Evolutionary conservation across 2,113 vertebrate species (phyloP).

Genomic region (Oreochromis aureus): DNA sequence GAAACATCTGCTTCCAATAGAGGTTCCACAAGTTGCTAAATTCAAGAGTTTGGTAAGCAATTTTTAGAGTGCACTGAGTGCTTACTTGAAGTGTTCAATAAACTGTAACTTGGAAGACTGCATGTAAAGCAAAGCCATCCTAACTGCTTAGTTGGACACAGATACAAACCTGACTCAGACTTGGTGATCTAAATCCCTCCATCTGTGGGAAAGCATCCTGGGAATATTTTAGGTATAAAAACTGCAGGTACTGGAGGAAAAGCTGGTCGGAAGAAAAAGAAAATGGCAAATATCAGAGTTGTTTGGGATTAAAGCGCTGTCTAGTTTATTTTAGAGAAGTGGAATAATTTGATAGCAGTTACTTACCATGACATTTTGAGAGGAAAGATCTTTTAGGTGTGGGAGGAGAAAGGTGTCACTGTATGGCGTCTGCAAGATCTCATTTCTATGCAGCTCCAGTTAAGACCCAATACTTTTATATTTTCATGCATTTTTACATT

Average conservation of each 20-base stretch:
- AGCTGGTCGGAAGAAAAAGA: slow-evolving; percentile 69
- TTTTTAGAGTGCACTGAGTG: neutral
- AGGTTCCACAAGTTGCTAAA: neutral
- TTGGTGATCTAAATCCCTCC: slow-evolving; percentile 70
- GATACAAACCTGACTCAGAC: slow-evolving; percentile 80
- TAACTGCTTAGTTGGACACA: neutral
- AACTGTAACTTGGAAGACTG: neutral
- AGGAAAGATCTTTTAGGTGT: slow-evolving; percentile 86
- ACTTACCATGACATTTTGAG: slow-evolving; percentile 84
- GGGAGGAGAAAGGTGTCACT: slow-evolving; percentile 86
- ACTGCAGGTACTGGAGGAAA: slow-evolving; percentile 88
- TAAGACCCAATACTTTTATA: slow-evolving; percentile 61
- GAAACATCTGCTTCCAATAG: neutral
- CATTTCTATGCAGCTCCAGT: slow-evolving; percentile 78
- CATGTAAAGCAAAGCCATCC: neutral
- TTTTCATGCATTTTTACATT: neutral
- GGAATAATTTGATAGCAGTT: neutral
- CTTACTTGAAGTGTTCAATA: neutral
- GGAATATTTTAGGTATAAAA: slow-evolving; percentile 83
- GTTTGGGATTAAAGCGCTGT: neutral
- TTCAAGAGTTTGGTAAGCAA: neutral
- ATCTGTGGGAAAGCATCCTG: slow-evolving; percentile 68
- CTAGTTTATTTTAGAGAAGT: neutral
- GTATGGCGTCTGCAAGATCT: slow-evolving; percentile 80
- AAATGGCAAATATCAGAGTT: neutral